Conservation (phyloP, 2,113 vertebrate genomes). For the Marmota flaviventris region DNA sequence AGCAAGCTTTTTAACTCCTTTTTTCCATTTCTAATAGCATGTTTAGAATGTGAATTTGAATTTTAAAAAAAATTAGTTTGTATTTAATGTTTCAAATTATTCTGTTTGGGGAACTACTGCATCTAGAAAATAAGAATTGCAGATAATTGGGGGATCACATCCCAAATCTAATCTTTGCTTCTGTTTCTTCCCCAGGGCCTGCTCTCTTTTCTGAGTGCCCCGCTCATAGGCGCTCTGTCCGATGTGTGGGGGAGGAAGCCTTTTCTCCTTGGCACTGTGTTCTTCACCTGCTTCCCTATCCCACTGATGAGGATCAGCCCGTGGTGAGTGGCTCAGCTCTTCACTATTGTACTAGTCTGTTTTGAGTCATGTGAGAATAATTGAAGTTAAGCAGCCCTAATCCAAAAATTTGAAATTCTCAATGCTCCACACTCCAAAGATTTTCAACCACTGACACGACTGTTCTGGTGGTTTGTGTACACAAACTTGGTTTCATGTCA, state of each 20-base stretch:
- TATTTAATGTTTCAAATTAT: slow-evolving; percentile 24
- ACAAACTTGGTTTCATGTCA: not conserved
- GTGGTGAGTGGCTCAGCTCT: slow-evolving; percentile 89
- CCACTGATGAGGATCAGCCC: slow-evolving; percentile 98
- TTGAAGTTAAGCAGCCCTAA: not conserved
- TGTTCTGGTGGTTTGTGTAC: not conserved
- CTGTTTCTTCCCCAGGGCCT: slow-evolving; percentile 90
- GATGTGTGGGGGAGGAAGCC: slow-evolving; percentile 99
- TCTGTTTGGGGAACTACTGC: not conserved
- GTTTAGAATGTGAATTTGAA: slow-evolving; percentile 39
- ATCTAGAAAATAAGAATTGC: slow-evolving; percentile 29
- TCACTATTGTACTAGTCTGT: not conserved
- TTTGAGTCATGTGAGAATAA: not conserved
- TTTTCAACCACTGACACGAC: not conserved
- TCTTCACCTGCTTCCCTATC: slow-evolving; percentile 98
- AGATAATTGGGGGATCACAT: not conserved
- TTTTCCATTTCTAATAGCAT: not conserved
- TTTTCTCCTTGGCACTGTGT: slow-evolving; percentile 97
- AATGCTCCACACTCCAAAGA: not conserved
- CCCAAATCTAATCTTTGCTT: not conserved
- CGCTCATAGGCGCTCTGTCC: slow-evolving; percentile 96
- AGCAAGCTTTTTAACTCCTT: not conserved
- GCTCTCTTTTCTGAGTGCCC: slow-evolving; percentile 97
- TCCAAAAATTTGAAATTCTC: not conserved
- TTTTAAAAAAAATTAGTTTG: not conserved